Percentiles rank a stretch among this genome's conserved stretches.
Conservation (phyloP, 2,113 vertebrate genomes). For the Entomyzon cyanotis region DNA sequence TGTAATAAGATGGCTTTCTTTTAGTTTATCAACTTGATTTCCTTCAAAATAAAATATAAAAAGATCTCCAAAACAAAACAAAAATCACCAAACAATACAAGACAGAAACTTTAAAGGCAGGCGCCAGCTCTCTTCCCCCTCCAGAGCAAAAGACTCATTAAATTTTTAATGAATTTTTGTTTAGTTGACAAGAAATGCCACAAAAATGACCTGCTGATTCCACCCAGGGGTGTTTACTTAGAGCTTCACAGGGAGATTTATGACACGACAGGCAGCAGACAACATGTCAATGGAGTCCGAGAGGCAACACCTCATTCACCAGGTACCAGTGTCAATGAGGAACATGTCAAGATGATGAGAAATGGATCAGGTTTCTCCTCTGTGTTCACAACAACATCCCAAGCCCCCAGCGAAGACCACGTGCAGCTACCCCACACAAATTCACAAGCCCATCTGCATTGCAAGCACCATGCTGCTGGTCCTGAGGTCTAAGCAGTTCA, state of each 20-base stretch:
- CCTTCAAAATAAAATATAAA: slow-evolving; percentile 17
- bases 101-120: slow-evolving; percentile 17
- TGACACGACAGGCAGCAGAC: not conserved
- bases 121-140: not conserved
- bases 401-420: not conserved
- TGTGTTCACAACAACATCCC: not conserved
- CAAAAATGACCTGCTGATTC: slow-evolving; percentile 40
- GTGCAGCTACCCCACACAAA: not conserved
- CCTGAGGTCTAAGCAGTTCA: not conserved
- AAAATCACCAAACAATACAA: slow-evolving; percentile 6
- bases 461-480: not conserved
- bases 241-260: not conserved
- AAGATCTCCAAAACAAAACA: not conserved
- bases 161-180: slow-evolving; percentile 62
- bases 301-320: not conserved
- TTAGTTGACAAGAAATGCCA: slow-evolving; percentile 53
- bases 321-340: not conserved
- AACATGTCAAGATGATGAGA: not conserved
- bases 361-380: not conserved
- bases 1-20: slow-evolving; percentile 12
- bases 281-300: not conserved
- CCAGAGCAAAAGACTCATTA: slow-evolving; percentile 10
- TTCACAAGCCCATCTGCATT: not conserved
- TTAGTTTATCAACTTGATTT: slow-evolving; percentile 31
- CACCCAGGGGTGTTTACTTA: slow-evolving; percentile 30